Evolutionary conservation across 2,797 vertebrate genomes (phyloP).

Genomic region (Tokudaia muenninki): DNA sequence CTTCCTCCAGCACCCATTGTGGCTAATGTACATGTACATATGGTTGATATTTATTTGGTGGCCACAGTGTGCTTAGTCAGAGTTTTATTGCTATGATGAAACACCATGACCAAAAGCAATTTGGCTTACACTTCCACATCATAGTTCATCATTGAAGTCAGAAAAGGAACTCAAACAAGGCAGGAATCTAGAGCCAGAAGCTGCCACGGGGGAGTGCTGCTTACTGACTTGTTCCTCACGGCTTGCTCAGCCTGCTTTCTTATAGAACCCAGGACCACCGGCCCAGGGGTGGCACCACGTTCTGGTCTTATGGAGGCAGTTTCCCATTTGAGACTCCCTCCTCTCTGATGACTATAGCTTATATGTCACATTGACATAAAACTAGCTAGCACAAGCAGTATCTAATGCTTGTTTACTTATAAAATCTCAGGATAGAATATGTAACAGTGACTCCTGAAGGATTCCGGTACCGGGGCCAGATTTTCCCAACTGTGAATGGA

Average conservation of each 20-base stretch:
- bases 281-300: background rate
- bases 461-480: slow-evolving; percentile 97
- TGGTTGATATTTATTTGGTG: slow-evolving; percentile 55
- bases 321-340: background rate
- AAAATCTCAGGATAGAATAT: slow-evolving; percentile 93
- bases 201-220: background rate
- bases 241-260: background rate
- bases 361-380: background rate
- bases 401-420: slow-evolving; percentile 68
- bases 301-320: background rate
- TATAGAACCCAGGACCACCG: background rate
- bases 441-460: slow-evolving; percentile 98
- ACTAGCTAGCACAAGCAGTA: background rate
- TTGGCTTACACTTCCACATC: background rate
- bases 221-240: background rate
- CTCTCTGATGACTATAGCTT: background rate
- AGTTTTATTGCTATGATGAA: background rate
- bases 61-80: background rate
- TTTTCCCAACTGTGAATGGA: slow-evolving; percentile 97
- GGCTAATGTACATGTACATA: background rate
- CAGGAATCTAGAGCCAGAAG: background rate
- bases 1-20: slow-evolving; percentile 8
- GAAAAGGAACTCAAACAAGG: background rate
- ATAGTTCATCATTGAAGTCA: background rate
- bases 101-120: background rate